These are phyloP conservation scores for Danaus chrysippus DNA, from an alignment of 2,888 invertebrate species.

Conservation along the genomic window DNA sequence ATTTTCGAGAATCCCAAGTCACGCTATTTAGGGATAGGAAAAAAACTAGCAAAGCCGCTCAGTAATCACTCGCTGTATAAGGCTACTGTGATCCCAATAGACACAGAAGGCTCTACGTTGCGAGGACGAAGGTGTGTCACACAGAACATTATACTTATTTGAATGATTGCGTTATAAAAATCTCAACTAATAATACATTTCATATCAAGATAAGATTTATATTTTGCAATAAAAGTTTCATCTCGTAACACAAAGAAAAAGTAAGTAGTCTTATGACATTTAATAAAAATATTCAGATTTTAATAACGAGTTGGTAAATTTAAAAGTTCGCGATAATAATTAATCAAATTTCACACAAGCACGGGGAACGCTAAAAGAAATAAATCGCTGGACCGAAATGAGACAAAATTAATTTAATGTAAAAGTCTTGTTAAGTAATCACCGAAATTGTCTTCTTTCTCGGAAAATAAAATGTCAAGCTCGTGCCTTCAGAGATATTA, in stretches of 20 bases:
- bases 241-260: no score
- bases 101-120: slow-evolving; percentile 24
- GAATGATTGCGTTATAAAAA: background rate
- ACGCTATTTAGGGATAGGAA: slow-evolving; percentile 38
- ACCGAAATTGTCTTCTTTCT: slow-evolving; percentile 28
- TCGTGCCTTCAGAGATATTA: slow-evolving; percentile 14
- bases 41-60: slow-evolving; percentile 30
- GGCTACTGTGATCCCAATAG: slow-evolving; percentile 34
- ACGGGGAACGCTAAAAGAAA: slow-evolving; percentile 16
- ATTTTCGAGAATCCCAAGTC: slow-evolving; percentile 41
- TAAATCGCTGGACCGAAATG: slow-evolving; percentile 19
- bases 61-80: slow-evolving; percentile 29
- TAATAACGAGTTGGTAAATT: background rate
- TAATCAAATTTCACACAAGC: slow-evolving; percentile 15
- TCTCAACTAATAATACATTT: no score
- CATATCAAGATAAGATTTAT: no score
- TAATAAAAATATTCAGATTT: background rate
- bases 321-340: slow-evolving; percentile 7
- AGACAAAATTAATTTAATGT: slow-evolving; percentile 21
- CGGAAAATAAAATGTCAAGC: slow-evolving; percentile 29
- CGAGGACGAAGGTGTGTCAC: slow-evolving; percentile 4
- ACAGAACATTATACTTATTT: background rate
- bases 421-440: slow-evolving; percentile 23
- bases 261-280: no score
- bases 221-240: no score